These are phyloP conservation scores for Seira ritae DNA, from an alignment of 2,888 invertebrate genomes.

Conservation along the genomic window DNA sequence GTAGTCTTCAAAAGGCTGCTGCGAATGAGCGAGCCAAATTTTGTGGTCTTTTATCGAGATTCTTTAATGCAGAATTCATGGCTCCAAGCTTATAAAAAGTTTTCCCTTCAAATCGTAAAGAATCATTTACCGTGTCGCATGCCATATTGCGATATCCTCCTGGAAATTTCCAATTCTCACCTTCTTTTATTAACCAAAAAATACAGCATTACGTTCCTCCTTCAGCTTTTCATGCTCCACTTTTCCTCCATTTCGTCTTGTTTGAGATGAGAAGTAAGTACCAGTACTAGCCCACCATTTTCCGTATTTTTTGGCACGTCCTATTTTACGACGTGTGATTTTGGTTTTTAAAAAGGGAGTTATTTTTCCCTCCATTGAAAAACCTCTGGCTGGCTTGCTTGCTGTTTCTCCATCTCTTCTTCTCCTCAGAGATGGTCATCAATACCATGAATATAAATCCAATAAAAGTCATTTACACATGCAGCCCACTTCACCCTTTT, in stretches of 20 bases:
- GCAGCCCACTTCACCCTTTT: conserved; percentile 17
- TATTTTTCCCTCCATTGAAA: conserved; percentile 40
- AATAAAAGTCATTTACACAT: conserved; percentile 65
- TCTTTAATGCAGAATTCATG: too few species aligned
- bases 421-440: conserved; percentile 33
- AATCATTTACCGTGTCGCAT: conserved; percentile 60
- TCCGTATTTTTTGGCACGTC: conserved; percentile 45
- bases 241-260: conserved; percentile 33
- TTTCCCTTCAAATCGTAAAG: conserved; percentile 48
- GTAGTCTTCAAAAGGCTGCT: too few species aligned
- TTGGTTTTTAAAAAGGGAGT: conserved; percentile 46
- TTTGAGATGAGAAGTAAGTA: too few species aligned
- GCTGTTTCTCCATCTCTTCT: conserved; percentile 44
- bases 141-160: conserved; percentile 38
- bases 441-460: conserved; percentile 63
- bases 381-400: conserved; percentile 23
- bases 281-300: conserved; percentile 25
- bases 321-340: conserved; percentile 52
- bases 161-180: conserved; percentile 7
- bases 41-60: too few species aligned
- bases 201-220: not conserved
- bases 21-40: too few species aligned
- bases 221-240: conserved; percentile 7
- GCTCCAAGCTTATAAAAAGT: too few species aligned
- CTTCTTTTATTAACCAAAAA: conserved; percentile 11